Evolutionary conservation across 2,113 vertebrate genomes (phyloP).

Genomic region (Daubentonia madagascariensis): DNA sequence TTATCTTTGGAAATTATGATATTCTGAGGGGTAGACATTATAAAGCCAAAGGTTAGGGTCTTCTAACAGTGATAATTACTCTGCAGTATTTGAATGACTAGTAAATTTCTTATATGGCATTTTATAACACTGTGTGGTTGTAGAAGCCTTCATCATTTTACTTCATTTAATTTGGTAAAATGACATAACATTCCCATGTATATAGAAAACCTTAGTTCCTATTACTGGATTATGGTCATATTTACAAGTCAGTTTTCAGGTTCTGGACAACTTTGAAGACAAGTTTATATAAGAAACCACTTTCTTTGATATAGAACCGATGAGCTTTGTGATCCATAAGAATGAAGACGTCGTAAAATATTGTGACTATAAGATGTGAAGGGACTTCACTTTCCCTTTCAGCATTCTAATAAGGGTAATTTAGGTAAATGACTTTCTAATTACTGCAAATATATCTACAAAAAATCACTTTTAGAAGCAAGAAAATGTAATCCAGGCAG

Average conservation of each 20-base stretch:
- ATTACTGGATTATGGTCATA: not conserved
- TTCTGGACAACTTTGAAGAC: not conserved
- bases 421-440: conserved; percentile 39
- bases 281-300: not conserved
- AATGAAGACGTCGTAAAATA: conserved; percentile 40
- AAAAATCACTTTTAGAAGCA: not conserved
- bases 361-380: not conserved
- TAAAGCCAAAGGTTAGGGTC: not conserved
- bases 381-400: not conserved
- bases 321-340: not conserved
- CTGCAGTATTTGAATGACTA: not conserved
- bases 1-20: conserved; percentile 26
- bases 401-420: not conserved
- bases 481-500: not conserved
- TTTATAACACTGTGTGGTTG: not conserved
- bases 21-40: not conserved
- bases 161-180: not conserved
- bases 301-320: not conserved
- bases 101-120: not conserved
- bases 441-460: not conserved
- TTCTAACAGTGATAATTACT: not conserved
- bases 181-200: not conserved
- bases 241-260: not conserved
- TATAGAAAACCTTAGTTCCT: not conserved
- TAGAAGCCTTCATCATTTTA: conserved; percentile 8